phyloP scores from a whole-genome alignment of 2,888 invertebrate genomes.

The Gasteruption jaculator region DNA sequence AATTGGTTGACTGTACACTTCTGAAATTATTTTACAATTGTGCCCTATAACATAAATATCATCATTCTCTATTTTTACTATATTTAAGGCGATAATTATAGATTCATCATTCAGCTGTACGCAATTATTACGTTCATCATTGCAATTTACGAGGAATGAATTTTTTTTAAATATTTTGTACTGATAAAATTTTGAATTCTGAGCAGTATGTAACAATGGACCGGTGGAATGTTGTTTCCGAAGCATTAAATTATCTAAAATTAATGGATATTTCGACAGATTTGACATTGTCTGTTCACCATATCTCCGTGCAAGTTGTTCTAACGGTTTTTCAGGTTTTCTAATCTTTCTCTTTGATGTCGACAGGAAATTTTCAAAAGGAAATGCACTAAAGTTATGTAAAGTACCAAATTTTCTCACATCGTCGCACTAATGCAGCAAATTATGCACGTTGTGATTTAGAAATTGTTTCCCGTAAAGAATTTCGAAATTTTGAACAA shows the following conservation, averaged over 20 bases:
- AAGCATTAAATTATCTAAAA: not conserved
- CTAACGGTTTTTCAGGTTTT: constrained; percentile 18
- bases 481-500: constrained; percentile 10
- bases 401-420: constrained; percentile 28
- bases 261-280: not conserved
- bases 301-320: constrained; percentile 17
- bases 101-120: constrained; percentile 4
- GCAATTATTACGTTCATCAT: constrained; percentile 6
- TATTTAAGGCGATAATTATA: too few relatives aligned
- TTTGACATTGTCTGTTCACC: constrained; percentile 8
- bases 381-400: constrained; percentile 34
- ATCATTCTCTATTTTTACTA: too few relatives aligned
- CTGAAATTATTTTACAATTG: too few relatives aligned
- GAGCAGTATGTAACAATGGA: not conserved
- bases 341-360: constrained; percentile 21
- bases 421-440: constrained; percentile 34
- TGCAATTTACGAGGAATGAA: constrained; percentile 1
- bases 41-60: too few relatives aligned
- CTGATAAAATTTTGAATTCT: not conserved
- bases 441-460: constrained; percentile 35
- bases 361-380: constrained; percentile 34
- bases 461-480: constrained; percentile 13
- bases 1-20: too few relatives aligned
- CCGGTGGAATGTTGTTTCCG: constrained; percentile 7
- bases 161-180: constrained; percentile 1